Conservation (phyloP, 2,888 invertebrate genomes). For the Dysmachus trigonus region DNA sequence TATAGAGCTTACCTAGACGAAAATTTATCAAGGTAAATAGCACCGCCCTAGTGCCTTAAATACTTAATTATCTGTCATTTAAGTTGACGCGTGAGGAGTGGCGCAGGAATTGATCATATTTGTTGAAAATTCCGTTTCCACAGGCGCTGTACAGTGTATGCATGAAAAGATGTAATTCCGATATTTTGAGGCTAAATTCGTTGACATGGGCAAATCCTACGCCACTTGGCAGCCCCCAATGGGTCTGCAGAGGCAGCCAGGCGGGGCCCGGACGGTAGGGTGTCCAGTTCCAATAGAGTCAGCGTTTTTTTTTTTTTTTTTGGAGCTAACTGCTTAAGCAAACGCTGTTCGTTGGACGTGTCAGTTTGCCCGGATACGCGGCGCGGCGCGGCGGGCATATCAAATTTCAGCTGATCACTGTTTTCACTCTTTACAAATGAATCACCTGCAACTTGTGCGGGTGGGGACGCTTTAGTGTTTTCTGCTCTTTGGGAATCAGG, state of each 20-base stretch:
- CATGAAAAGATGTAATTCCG: not conserved
- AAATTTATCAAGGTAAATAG: not conserved
- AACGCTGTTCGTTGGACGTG: not conserved
- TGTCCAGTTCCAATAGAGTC: not conserved
- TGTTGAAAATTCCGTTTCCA: not conserved
- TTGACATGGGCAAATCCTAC: not conserved
- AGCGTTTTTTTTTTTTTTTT: not conserved
- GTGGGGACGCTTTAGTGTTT: not conserved
- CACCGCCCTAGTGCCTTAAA: not conserved
- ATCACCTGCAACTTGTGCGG: not conserved
- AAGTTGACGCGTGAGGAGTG: not conserved
- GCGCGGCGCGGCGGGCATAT: not conserved
- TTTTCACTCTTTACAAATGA: not conserved
- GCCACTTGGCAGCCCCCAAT: not conserved
- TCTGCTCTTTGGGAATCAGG: not conserved
- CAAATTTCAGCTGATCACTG: not conserved
- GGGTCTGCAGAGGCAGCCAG: not conserved
- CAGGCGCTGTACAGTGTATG: not conserved
- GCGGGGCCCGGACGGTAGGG: not conserved
- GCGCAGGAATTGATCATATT: not conserved
- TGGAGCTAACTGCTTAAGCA: not conserved
- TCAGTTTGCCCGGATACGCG: not conserved
- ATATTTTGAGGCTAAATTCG: not conserved
- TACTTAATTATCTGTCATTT: not conserved
- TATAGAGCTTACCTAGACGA: not conserved